Base-by-base conservation (phyloP, 2,113 vertebrate species). In the Chitala chitala region DNA sequence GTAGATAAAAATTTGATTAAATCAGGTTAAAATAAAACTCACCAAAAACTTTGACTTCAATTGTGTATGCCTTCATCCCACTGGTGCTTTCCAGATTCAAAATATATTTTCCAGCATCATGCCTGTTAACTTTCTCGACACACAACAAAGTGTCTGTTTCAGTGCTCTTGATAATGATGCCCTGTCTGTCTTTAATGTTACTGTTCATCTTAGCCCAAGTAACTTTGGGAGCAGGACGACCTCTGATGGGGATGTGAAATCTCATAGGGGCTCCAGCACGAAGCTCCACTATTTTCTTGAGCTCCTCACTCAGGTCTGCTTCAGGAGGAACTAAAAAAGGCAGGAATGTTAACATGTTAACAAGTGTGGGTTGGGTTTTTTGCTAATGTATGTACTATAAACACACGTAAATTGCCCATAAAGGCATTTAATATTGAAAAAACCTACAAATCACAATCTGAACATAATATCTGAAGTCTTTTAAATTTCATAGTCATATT, bases 61-160 rank as follows among this genome's bases (percentile, higher is more conserved):
- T 89, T 36, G 95, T 98, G 58, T 99, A 98, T 78, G 93, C 89
- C 83, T 99, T 99, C 86, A 96, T 92, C 76, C 96, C 96, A 78
- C 92, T 91, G 71, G 74, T 84, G 72, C 96, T 96, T 59, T 99
- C 95, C 78, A 99, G 85, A 76, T 80, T 94, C 54, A 99, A 86
- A 61, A 99, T 88, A 0, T 99, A 99, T 91, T 98, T 99, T 78
- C 95, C 97, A 76, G 94, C 95, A 84, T 99, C 97, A 1, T 99
- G 95, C 90, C 95, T 92, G 85, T 96, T 98, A 40, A 96, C 95
- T 50, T 93, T 96, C 87, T 98, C 95, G 84, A 95, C 94, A 71
- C 84, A 86, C 68, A 99, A 84, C 77, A 90, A 86, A 10, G 94
- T 96, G 74, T 98, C 95, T 75, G 85, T 88, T 59, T 92, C 92